Evolutionary conservation across 64 coral and sea anemone genomes (phyloP).

Genomic region (Actinia tenebrosa): DNA sequence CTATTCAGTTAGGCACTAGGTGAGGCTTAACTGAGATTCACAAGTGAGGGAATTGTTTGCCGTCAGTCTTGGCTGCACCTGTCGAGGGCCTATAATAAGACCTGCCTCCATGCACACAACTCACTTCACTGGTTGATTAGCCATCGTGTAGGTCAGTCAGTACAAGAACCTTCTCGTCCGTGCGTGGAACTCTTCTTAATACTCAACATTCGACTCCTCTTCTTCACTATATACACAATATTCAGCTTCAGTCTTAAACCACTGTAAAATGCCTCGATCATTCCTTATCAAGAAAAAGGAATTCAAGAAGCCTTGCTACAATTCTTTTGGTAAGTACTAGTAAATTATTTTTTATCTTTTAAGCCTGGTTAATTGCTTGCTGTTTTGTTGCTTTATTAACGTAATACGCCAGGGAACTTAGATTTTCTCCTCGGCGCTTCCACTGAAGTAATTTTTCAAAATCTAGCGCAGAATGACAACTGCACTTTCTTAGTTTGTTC

Average conservation of each 20-base stretch:
- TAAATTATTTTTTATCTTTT: conserved; percentile 9
- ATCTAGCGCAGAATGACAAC: neutral
- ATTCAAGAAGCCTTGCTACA: conserved; percentile 66
- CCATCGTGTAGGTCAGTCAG: conserved; percentile 21
- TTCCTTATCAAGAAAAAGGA: conserved; percentile 96
- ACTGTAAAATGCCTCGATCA: conserved; percentile 75
- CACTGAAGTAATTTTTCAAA: neutral
- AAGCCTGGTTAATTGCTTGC: neutral
- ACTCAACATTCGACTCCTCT: conserved; percentile 2
- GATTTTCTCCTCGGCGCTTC: neutral
- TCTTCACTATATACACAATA: conserved; percentile 8
- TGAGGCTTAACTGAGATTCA: neutral
- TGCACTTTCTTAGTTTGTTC: neutral
- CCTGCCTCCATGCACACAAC: conserved; percentile 5
- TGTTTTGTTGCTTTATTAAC: neutral
- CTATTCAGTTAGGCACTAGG: conserved; percentile 20
- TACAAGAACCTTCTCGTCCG: neutral
- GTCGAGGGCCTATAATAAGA: conserved; percentile 13
- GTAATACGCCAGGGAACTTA: neutral
- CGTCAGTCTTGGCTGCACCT: conserved; percentile 26
- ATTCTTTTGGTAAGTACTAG: conserved; percentile 71
- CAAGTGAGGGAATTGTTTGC: conserved; percentile 18
- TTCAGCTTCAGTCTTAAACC: neutral
- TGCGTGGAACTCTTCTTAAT: conserved; percentile 1
- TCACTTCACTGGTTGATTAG: conserved; percentile 42